Evolutionary conservation across 2,113 vertebrate species (phyloP).

Genomic region (Baryphthengus martii): DNA sequence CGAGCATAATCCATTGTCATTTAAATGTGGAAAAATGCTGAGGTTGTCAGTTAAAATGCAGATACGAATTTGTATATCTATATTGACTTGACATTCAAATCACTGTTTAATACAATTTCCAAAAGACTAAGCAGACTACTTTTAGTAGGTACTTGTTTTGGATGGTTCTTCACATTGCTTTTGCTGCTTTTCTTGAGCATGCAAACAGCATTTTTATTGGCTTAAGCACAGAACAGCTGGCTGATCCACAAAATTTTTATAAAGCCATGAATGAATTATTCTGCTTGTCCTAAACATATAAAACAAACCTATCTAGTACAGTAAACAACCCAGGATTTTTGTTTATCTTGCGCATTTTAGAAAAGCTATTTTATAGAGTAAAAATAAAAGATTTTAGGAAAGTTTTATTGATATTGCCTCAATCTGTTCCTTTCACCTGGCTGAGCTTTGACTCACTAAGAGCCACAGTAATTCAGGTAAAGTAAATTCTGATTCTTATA

Average conservation of each 20-base stretch:
- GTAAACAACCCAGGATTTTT: background rate
- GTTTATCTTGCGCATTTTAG: constrained; percentile 7
- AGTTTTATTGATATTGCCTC: background rate
- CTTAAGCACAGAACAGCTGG: background rate
- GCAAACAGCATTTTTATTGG: background rate
- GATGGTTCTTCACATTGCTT: background rate
- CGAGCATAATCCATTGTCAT: background rate
- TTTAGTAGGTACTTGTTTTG: background rate
- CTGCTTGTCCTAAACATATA: background rate
- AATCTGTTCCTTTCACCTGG: background rate
- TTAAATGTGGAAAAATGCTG: background rate
- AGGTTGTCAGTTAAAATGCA: background rate
- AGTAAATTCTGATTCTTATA: background rate
- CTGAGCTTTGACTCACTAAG: background rate
- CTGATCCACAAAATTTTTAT: background rate
- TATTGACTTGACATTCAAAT: background rate
- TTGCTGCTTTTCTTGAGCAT: background rate
- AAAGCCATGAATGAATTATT: constrained; percentile 9
- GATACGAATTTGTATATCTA: background rate
- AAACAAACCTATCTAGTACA: background rate
- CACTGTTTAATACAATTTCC: background rate
- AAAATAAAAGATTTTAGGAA: background rate
- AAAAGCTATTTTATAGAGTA: background rate
- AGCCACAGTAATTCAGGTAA: background rate
- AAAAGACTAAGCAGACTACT: background rate